phyloP scores from a whole-genome alignment of 2,797 vertebrate genomes.

The Clamator glandarius region DNA sequence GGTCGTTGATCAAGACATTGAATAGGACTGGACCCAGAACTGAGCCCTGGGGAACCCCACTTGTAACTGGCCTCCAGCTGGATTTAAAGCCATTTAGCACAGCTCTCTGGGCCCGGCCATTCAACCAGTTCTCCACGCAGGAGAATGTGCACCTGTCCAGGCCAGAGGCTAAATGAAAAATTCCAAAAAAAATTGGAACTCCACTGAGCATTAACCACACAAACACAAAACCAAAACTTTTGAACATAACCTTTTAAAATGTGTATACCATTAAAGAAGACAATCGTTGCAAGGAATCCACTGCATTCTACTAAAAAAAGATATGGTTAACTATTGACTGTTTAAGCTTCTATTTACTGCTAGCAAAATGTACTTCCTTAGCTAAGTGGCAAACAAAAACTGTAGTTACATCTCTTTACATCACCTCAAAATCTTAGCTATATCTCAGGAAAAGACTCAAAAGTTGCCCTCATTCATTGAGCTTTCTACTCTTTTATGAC shows the following conservation, averaged over 20 bases:
- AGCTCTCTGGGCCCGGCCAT: too few species aligned
- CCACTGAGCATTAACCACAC: too few species aligned
- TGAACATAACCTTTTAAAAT: background rate
- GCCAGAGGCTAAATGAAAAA: too few species aligned
- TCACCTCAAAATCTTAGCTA: background rate
- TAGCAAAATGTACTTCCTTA: background rate
- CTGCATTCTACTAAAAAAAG: background rate
- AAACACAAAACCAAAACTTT: background rate
- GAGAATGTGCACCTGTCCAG: too few species aligned
- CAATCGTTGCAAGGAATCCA: background rate
- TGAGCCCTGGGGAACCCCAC: too few species aligned
- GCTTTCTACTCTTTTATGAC: background rate
- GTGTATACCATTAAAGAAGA: background rate
- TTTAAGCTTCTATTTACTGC: background rate
- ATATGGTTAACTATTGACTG: background rate
- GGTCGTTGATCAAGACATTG: too few species aligned
- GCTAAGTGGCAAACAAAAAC: background rate
- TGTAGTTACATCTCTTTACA: background rate
- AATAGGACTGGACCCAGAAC: too few species aligned
- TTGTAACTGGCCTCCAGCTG: too few species aligned
- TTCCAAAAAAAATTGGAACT: background rate
- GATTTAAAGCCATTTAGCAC: too few species aligned
- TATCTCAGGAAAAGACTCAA: background rate
- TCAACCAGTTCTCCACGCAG: too few species aligned
- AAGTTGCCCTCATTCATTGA: background rate